Conservation (phyloP, 2,797 vertebrate species). For the Morelia viridis region DNA sequence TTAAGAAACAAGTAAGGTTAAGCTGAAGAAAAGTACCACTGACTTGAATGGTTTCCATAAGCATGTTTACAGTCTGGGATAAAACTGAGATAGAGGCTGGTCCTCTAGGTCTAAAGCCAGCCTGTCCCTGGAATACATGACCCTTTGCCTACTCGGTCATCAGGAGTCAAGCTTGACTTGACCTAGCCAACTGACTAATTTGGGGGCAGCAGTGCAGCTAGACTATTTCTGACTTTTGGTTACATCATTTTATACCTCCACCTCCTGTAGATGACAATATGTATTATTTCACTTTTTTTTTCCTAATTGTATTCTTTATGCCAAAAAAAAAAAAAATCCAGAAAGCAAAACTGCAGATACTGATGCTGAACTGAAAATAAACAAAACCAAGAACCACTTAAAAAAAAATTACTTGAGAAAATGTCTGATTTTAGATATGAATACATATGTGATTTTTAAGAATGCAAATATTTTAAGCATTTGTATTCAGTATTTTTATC, state of each 20-base stretch:
- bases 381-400: neutral
- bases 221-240: neutral
- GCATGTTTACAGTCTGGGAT: neutral
- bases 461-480: neutral
- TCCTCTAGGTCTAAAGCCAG: neutral
- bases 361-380: neutral
- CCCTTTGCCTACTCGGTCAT: neutral
- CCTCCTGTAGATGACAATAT: neutral
- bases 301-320: neutral
- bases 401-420: neutral
- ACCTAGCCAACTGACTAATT: neutral
- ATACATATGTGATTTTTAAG: neutral
- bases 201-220: neutral
- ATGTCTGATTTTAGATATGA: neutral
- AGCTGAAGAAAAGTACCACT: neutral
- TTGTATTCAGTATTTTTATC: neutral
- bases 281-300: neutral
- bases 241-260: neutral
- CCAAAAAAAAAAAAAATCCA: neutral
- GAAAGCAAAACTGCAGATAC: neutral
- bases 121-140: neutral
- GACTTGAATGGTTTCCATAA: neutral
- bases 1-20: neutral
- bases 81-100: neutral
- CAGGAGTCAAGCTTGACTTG: neutral